These are phyloP conservation scores for Caenorhabditis sulstoni DNA, from an alignment of 2,888 invertebrate species.

Conservation along the genomic window DNA sequence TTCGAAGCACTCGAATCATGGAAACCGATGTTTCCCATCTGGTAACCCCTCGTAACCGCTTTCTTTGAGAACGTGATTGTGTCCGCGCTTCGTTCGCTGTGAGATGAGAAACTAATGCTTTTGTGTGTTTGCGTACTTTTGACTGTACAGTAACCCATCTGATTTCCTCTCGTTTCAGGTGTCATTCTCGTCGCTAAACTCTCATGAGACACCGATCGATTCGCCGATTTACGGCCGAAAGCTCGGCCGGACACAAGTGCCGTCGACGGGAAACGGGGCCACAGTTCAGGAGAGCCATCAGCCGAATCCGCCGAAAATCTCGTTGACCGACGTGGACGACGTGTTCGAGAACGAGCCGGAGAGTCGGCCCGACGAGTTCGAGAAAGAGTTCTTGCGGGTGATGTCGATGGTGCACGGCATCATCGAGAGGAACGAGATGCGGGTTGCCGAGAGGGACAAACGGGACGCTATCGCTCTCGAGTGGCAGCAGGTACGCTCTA, in stretches of 20 bases:
- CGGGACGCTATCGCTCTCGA: constrained; percentile 89
- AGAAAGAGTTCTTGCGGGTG: constrained; percentile 85
- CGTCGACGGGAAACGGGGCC: constrained; percentile 29
- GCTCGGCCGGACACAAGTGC: constrained; percentile 21
- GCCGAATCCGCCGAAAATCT: constrained; percentile 25
- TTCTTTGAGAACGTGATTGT: background rate
- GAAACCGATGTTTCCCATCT: constrained; percentile 57
- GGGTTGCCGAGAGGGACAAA: constrained; percentile 88
- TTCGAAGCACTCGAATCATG: constrained; percentile 30
- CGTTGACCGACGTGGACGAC: constrained; percentile 36
- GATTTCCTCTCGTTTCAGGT: constrained; percentile 29
- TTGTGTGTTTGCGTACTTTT: constrained; percentile 9
- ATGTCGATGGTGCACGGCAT: constrained; percentile 87
- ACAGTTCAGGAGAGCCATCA: background rate
- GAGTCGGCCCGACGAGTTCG: constrained; percentile 81
- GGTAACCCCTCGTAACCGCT: constrained; percentile 20
- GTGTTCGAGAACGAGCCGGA: constrained; percentile 24
- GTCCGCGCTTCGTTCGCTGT: constrained; percentile 1
- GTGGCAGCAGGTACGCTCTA: constrained; percentile 86
- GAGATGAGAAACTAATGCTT: too few species aligned
- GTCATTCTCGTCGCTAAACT: constrained; percentile 51
- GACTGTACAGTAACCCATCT: background rate
- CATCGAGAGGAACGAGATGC: constrained; percentile 85
- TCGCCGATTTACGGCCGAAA: constrained; percentile 55
- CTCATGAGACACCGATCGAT: constrained; percentile 44